A percentile compares a stretch with the other conserved stretches of the same genome.
Evolutionary conservation across 2,113 vertebrate species (phyloP).

Genomic region (Pomatostomus ruficeps): DNA sequence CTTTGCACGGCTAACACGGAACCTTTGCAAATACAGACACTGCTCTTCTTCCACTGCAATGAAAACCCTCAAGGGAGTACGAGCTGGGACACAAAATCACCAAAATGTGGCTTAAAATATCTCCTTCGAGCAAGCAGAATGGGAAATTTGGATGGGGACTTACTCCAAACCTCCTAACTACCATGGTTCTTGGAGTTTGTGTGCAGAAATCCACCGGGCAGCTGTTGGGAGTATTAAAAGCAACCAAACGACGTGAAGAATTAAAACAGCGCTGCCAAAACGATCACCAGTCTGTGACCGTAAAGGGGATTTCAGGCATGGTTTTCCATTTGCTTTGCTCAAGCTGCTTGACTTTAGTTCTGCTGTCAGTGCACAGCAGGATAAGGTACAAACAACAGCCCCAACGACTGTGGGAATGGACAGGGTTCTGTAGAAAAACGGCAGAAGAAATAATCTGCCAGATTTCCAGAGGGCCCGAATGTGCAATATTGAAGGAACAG

Average conservation of each 20-base stretch:
- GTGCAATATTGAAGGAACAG: background rate
- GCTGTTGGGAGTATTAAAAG: background rate
- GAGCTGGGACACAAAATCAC: background rate
- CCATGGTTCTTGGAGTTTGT: background rate
- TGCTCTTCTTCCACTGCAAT: background rate
- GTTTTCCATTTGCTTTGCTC: background rate
- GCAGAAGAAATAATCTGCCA: background rate
- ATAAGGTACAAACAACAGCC: background rate
- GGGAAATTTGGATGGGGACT: background rate
- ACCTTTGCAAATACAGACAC: background rate
- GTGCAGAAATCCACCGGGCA: background rate
- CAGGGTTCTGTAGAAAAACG: background rate
- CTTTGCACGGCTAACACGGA: background rate
- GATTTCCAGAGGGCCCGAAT: background rate
- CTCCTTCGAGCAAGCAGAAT: background rate
- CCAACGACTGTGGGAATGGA: background rate
- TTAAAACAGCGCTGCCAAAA: background rate
- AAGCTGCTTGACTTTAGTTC: background rate
- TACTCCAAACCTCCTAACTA: background rate
- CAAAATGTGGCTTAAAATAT: background rate
- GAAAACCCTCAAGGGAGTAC: background rate
- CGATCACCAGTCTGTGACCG: background rate
- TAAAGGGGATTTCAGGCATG: background rate
- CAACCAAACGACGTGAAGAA: background rate
- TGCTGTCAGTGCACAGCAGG: background rate